phyloP scores from a whole-genome alignment of 2,888 invertebrate species.

The Cryptocheilus praepositus region DNA sequence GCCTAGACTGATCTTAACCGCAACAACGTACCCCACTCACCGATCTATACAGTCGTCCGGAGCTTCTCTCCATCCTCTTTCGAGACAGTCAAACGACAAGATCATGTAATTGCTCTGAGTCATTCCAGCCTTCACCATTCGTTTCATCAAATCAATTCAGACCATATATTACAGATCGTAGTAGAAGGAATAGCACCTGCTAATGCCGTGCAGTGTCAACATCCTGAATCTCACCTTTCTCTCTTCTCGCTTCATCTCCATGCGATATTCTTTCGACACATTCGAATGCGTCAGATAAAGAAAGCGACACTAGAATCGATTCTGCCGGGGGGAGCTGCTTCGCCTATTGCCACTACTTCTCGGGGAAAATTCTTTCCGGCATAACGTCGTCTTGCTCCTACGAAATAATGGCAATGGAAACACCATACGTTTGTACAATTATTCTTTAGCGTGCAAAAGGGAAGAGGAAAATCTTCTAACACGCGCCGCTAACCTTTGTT shows the following conservation, averaged over 20 bases:
- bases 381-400: not conserved
- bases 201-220: constrained; percentile 15
- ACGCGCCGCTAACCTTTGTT: too few species aligned
- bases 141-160: too few species aligned
- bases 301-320: constrained; percentile 37
- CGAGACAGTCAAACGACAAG: constrained; percentile 18
- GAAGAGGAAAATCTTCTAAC: too few species aligned
- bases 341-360: constrained; percentile 37
- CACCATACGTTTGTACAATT: too few species aligned
- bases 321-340: constrained; percentile 23
- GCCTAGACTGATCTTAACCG: constrained; percentile 30
- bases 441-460: too few species aligned
- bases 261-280: constrained; percentile 3
- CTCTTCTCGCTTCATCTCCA: not conserved
- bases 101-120: constrained; percentile 29
- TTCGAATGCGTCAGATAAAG: not conserved
- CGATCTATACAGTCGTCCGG: too few species aligned
- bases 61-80: too few species aligned
- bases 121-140: too few species aligned
- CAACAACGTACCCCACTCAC: constrained; percentile 27
- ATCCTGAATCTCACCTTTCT: constrained; percentile 5
- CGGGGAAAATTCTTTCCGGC: constrained; percentile 37
- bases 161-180: too few species aligned
- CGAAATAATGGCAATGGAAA: too few species aligned
- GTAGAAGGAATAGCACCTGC: too few species aligned